Percentiles rank a stretch among this genome's conserved stretches.
These are phyloP conservation scores for Fragum sueziense DNA, from an alignment of 2,888 invertebrate species.

Conservation along the genomic window DNA sequence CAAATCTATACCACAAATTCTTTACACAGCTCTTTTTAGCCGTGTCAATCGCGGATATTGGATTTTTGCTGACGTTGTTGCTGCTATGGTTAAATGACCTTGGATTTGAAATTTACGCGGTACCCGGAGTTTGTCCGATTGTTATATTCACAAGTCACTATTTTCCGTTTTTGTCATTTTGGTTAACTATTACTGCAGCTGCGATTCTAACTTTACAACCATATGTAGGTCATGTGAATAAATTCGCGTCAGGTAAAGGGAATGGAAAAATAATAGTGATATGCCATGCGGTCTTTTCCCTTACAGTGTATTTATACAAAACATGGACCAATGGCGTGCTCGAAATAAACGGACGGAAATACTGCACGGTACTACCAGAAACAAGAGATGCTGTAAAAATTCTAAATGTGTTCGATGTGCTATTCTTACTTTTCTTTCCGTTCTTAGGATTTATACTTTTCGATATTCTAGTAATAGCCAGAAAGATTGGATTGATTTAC, in stretches of 20 bases:
- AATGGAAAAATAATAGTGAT: conserved; percentile 60
- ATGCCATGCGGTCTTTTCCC: conserved; percentile 61
- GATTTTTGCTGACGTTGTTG: conserved; percentile 66
- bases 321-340: conserved; percentile 71
- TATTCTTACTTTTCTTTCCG: conserved; percentile 65
- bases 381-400: conserved; percentile 66
- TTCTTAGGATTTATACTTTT: conserved; percentile 65
- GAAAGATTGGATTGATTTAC: conserved; percentile 24
- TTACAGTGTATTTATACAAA: conserved; percentile 71
- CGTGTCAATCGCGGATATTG: conserved; percentile 62
- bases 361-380: conserved; percentile 69
- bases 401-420: conserved; percentile 66
- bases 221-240: conserved; percentile 25
- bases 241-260: conserved; percentile 57
- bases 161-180: conserved; percentile 69
- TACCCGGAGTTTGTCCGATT: conserved; percentile 71
- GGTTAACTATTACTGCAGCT: conserved; percentile 62
- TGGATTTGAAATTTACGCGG: conserved; percentile 64
- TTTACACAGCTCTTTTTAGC: conserved; percentile 68
- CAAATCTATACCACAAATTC: conserved; percentile 64
- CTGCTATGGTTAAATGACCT: conserved; percentile 67
- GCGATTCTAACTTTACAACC: conserved; percentile 61
- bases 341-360: conserved; percentile 42
- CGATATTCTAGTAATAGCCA: conserved; percentile 52
- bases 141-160: conserved; percentile 70